Base-by-base conservation (phyloP, 2,888 invertebrate genomes). In the Drosophila percnosoma region DNA sequence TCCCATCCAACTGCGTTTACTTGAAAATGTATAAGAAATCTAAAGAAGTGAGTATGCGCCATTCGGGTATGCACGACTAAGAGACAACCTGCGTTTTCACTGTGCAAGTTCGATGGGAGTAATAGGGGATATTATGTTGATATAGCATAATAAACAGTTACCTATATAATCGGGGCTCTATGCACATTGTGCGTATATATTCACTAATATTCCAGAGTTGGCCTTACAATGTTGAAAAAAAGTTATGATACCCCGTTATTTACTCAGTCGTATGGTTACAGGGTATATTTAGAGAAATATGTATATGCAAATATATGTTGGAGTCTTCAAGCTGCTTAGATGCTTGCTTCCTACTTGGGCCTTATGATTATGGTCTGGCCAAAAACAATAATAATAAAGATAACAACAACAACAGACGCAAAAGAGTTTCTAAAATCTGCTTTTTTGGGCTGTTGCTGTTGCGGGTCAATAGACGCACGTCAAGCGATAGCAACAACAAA, bases 391-490 rank as follows among this genome's bases (percentile, higher is more conserved):
- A 59, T 27, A 31, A 62, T 58, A 55, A 42, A 31, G 21, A 24
- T 21, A 48, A 36, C 42, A 42, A 51, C 49, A 72, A 49, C 48
- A 52, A 29, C 52, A 68, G 33, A 27, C 8, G 55, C 45, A 34
- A 59, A 60, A 78, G 72, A 82, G 80, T 87, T 84, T 84, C 84
- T 84, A 87, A 87, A 85, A 82, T 64, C 65, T 49, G 73, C 57
- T 75, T 83, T 66, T 62, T 67, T 29, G 68, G 36, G 54, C 42
- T 62, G 61, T 33, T 60, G 62, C 42, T 79, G 77, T 68, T 70
- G 78, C 83, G 75, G 84, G 83, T 86, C 84, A 86, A 86, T 86
- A 86, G 81, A 82, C 82, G 80, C 68, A 73, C 70, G 67, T 68
- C 61, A 76, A 68, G 66, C 66, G 68, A n/a, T 62, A 53, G 18